A percentile compares a stretch with the other conserved stretches of the same genome.
phyloP scores from a whole-genome alignment of 2,113 vertebrate genomes.

The Etheostoma cragini region DNA sequence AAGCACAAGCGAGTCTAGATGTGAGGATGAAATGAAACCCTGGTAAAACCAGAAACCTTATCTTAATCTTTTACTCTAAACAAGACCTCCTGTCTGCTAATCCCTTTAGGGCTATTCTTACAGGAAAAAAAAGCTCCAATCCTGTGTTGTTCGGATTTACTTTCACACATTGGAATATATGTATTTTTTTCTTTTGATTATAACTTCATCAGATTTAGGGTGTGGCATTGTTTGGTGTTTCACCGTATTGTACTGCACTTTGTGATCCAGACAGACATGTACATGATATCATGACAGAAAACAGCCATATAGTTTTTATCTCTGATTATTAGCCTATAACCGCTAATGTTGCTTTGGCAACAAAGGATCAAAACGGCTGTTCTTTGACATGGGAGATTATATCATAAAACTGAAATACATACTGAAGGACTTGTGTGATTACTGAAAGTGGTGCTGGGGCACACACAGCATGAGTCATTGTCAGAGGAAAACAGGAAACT shows the following conservation, averaged over 20 bases:
- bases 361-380: conserved; percentile 69
- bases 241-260: conserved; percentile 55
- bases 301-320: conserved; percentile 51
- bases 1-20: not conserved
- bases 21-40: conserved; percentile 55
- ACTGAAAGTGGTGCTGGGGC: conserved; percentile 68
- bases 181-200: conserved; percentile 45
- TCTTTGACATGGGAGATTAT: conserved; percentile 75
- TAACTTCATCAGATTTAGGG: conserved; percentile 47
- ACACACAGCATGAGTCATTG: conserved; percentile 62
- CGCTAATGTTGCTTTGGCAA: conserved; percentile 73
- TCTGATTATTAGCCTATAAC: conserved; percentile 51
- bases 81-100: conserved; percentile 45
- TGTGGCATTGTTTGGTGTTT: conserved; percentile 29
- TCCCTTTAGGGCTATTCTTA: conserved; percentile 37
- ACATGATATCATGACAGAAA: conserved; percentile 54
- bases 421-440: conserved; percentile 71
- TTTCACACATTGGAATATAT: conserved; percentile 49
- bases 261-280: conserved; percentile 27
- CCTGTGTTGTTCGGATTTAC: conserved; percentile 15
- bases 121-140: conserved; percentile 40
- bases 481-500: conserved; percentile 69
- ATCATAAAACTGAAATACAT: conserved; percentile 77
- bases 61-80: conserved; percentile 65
- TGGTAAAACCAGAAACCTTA: conserved; percentile 56